Conservation (phyloP, 2,888 invertebrate genomes). For the Cantharis lateralis region DNA sequence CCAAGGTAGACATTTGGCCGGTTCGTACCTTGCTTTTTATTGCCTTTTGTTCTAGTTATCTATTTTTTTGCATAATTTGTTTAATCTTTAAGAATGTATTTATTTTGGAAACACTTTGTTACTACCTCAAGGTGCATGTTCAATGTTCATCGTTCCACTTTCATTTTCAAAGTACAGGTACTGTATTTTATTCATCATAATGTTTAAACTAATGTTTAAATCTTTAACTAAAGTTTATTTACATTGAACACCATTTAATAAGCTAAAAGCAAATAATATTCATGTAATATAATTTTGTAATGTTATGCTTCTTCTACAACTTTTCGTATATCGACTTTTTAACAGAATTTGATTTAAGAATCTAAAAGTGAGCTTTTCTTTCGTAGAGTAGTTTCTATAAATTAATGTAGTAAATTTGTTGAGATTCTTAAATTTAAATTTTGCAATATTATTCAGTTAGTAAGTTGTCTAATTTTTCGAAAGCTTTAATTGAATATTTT, state of each 20-base stretch:
- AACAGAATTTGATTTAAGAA: background rate
- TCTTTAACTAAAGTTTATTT: background rate
- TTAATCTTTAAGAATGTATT: slow-evolving; percentile 1
- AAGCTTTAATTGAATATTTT: background rate
- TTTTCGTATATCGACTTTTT: background rate
- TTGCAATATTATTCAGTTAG: background rate
- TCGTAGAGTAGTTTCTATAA: background rate
- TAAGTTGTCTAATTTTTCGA: background rate
- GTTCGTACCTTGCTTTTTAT: slow-evolving; percentile 61
- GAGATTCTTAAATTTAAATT: background rate
- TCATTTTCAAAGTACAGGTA: background rate
- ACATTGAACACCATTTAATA: background rate
- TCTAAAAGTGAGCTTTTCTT: background rate
- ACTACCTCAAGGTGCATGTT: background rate
- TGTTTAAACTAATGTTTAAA: background rate
- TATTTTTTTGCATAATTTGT: slow-evolving; percentile 9
- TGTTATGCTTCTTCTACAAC: background rate
- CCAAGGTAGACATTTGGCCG: slow-evolving; percentile 84
- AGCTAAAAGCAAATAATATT: background rate
- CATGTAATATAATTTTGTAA: background rate
- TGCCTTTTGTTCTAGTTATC: slow-evolving; percentile 18
- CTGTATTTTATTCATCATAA: background rate
- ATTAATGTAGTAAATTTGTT: background rate
- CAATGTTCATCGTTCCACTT: background rate
- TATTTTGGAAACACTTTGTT: background rate